Evolutionary conservation across 1,140 invertebrate species (phyloP).

Genomic region (Tetragnatha versicolor): DNA sequence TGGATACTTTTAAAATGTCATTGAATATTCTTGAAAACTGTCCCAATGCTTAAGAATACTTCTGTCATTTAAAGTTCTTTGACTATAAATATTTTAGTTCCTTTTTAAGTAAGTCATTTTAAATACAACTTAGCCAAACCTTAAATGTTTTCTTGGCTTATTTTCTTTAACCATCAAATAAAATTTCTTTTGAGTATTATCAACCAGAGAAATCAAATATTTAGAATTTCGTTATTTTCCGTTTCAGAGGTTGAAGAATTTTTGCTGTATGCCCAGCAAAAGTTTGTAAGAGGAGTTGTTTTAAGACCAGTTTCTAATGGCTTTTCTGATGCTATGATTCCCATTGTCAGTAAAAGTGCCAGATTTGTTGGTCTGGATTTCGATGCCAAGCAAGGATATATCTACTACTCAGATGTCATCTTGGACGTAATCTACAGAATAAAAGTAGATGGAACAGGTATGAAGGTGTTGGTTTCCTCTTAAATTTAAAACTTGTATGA

Average conservation of each 20-base stretch:
- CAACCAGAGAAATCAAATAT: no score
- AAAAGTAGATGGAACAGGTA: constrained; percentile 83
- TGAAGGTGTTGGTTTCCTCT: neutral
- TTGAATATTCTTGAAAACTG: no score
- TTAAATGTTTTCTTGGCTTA: no score
- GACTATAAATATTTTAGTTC: no score
- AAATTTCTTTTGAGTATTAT: no score
- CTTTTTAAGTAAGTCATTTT: no score
- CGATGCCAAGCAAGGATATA: constrained; percentile 87
- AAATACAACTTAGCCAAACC: no score
- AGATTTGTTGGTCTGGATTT: constrained; percentile 97
- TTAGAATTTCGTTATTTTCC: neutral
- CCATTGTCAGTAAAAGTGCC: constrained; percentile 82
- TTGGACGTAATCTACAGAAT: constrained; percentile 95
- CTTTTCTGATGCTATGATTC: constrained; percentile 89
- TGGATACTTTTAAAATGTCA: no score
- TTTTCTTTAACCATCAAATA: no score
- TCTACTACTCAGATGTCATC: constrained; percentile 97
- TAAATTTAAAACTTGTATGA: neutral
- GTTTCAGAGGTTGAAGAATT: constrained; percentile 81
- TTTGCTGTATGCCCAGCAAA: constrained; percentile 95
- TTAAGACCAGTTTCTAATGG: constrained; percentile 86
- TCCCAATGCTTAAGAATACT: no score
- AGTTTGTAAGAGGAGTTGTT: constrained; percentile 94
- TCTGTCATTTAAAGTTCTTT: no score